Percentiles rank a stretch among this genome's conserved stretches.
phyloP scores from a whole-genome alignment of 2,113 vertebrate genomes.

The Heptranchias perlo region DNA sequence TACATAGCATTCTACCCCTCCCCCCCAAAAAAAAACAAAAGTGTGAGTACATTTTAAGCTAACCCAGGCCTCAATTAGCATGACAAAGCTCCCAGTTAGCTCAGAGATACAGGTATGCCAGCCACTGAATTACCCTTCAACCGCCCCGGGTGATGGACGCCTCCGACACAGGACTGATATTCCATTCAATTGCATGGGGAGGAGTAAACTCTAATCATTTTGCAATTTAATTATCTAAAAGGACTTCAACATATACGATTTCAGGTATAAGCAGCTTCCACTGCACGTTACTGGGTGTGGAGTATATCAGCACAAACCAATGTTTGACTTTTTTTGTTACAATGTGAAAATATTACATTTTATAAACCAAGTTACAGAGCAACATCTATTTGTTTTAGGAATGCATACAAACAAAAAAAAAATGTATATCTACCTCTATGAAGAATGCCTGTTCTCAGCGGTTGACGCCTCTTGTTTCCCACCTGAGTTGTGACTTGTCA shows the following conservation, averaged over 20 bases:
- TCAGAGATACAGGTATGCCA: background rate
- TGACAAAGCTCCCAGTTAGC: background rate
- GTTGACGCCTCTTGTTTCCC: background rate
- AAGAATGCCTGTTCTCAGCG: background rate
- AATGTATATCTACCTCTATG: background rate
- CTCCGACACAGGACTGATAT: background rate
- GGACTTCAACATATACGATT: background rate
- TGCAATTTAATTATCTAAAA: background rate
- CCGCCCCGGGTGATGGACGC: background rate
- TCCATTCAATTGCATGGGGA: background rate
- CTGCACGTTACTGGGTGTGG: background rate
- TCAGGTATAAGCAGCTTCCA: background rate
- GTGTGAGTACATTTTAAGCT: background rate
- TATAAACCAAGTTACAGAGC: background rate
- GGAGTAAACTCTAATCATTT: background rate
- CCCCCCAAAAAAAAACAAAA: background rate
- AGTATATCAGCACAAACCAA: background rate
- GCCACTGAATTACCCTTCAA: background rate
- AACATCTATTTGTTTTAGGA: background rate
- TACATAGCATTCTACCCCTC: background rate
- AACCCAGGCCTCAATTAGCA: background rate
- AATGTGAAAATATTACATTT: background rate
- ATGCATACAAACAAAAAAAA: background rate
- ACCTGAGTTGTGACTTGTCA: background rate
- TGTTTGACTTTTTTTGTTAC: background rate